Conservation (phyloP, 2,113 vertebrate genomes). For the Laticauda laticaudata region DNA sequence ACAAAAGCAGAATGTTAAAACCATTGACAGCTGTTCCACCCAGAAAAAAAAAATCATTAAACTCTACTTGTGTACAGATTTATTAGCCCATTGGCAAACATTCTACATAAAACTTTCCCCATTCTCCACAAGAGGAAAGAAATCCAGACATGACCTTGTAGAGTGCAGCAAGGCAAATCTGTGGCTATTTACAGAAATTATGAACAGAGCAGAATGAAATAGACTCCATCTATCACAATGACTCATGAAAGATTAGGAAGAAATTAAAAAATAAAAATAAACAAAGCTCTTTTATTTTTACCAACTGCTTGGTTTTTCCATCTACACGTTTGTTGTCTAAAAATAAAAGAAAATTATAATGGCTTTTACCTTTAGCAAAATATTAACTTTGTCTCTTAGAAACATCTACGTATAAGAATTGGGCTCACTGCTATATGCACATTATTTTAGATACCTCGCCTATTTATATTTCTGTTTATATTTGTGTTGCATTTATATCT, state of each 20-base stretch:
- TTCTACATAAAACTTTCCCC: not conserved
- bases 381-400: slow-evolving; percentile 51
- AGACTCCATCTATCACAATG: not conserved
- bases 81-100: fast-evolving
- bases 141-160: not conserved
- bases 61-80: not conserved
- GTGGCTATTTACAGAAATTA: not conserved
- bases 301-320: not conserved
- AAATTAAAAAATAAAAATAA: not conserved
- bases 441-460: slow-evolving; percentile 9
- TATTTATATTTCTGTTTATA: not conserved
- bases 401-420: slow-evolving; percentile 43
- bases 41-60: not conserved
- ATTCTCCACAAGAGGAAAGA: fast-evolving
- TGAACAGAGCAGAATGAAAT: not conserved
- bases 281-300: slow-evolving; percentile 5
- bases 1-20: not conserved
- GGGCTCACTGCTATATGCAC: not conserved
- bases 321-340: slow-evolving; percentile 23
- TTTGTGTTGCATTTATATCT: not conserved
- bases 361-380: slow-evolving; percentile 40
- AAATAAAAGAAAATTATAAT: slow-evolving; percentile 52
- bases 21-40: not conserved
- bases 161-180: not conserved
- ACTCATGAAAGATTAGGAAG: not conserved